Percentiles rank a stretch among this genome's conserved stretches.
Conservation (phyloP, 2,797 vertebrate species). For the Danio kyathit region DNA sequence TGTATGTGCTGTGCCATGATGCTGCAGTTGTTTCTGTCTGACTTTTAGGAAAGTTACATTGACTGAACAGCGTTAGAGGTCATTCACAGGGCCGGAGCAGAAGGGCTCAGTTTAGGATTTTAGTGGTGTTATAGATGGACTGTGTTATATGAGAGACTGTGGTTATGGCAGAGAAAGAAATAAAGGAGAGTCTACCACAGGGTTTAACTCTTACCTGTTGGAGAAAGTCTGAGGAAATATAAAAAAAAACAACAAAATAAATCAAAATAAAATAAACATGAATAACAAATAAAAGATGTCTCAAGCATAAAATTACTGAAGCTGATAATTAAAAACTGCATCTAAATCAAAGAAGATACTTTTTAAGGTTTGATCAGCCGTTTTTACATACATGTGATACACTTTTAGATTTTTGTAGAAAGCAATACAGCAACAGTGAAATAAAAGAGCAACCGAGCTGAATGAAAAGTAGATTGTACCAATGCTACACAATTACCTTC, state of each 20-base stretch:
- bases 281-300: not conserved
- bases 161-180: conserved; percentile 28
- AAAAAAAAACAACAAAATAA: conserved; percentile 48
- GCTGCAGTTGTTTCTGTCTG: not conserved
- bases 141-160: conserved; percentile 31
- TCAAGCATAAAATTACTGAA: not conserved
- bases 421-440: not conserved
- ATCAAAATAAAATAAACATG: conserved; percentile 32
- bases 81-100: conserved; percentile 10
- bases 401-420: not conserved
- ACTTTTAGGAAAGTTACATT: conserved; percentile 20
- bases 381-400: not conserved
- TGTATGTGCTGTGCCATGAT: conserved; percentile 3
- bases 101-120: conserved; percentile 16
- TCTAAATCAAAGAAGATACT: not conserved
- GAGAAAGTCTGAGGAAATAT: conserved; percentile 37
- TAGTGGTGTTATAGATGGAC: conserved; percentile 23
- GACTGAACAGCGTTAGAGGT: conserved; percentile 8
- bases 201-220: conserved; percentile 44
- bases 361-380: not conserved
- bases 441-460: not conserved
- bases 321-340: not conserved
- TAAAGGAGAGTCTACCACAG: conserved; percentile 31
- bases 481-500: not conserved
- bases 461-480: not conserved